Evolutionary conservation across 2,113 vertebrate genomes (phyloP).

Genomic region (Paraplagusia blochii): DNA sequence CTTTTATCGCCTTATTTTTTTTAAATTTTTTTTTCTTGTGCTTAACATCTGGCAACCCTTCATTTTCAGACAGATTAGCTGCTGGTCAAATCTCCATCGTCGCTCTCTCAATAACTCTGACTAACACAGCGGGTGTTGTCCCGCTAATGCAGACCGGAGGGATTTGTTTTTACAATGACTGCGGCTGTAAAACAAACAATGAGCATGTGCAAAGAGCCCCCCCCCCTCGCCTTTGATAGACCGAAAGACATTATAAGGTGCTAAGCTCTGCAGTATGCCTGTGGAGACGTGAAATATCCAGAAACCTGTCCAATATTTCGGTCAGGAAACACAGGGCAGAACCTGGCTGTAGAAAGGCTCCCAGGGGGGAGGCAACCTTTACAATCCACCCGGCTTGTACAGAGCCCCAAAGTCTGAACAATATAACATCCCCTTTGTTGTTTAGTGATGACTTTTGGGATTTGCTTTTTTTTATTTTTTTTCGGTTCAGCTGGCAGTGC

Average conservation of each 20-base stretch:
- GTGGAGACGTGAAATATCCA: slow-evolving; percentile 45
- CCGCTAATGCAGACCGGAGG: slow-evolving; percentile 24
- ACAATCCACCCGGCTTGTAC: slow-evolving; percentile 26
- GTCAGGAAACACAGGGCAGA: slow-evolving; percentile 27
- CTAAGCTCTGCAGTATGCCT: slow-evolving; percentile 54
- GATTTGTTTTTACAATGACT: slow-evolving; percentile 40
- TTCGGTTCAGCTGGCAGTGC: slow-evolving; percentile 46
- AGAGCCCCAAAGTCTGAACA: slow-evolving; percentile 37
- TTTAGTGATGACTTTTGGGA: slow-evolving; percentile 45
- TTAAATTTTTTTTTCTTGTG: neutral
- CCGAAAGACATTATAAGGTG: slow-evolving; percentile 55
- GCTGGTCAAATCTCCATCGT: slow-evolving; percentile 5
- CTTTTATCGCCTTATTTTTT: neutral
- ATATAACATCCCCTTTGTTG: slow-evolving; percentile 41
- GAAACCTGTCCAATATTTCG: slow-evolving; percentile 52
- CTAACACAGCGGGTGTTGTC: slow-evolving; percentile 28
- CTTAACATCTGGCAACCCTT: neutral
- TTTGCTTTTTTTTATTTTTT: slow-evolving; percentile 52
- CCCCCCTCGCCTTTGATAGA: slow-evolving; percentile 48
- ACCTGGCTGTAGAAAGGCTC: slow-evolving; percentile 36
- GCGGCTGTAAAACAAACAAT: slow-evolving; percentile 50
- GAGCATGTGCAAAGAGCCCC: slow-evolving; percentile 30
- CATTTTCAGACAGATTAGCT: slow-evolving; percentile 1
- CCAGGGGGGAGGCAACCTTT: slow-evolving; percentile 26
- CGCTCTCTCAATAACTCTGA: slow-evolving; percentile 3